Base-by-base conservation (phyloP, 2,888 invertebrate species). In the Yponomeuta evonymella region DNA sequence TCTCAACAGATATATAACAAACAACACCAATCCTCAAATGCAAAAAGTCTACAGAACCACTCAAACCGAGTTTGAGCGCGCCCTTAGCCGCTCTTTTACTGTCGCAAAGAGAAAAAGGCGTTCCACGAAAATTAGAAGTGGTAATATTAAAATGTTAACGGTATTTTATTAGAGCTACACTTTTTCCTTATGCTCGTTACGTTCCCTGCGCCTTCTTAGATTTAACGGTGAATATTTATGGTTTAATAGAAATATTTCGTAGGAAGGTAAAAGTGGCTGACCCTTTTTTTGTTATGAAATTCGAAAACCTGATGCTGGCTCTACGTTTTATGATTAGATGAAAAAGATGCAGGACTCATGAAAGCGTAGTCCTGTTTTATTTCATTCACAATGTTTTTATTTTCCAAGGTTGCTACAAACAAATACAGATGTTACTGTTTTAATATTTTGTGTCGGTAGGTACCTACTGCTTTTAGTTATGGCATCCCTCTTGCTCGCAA, bases 71-170 rank as follows among this genome's bases (percentile, higher is more conserved):
- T 58, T 58, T 4, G 15, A 58, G 43, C 15, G 5, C 15, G 15
- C 51, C 15, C 51, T 58, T 58, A 5, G 51, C 15, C 51, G 51
- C 12, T 58, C 12, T 15, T 58, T 58, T 58, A 58, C 5, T 58
- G 51, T 58, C 51, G 51, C 51, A 58, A 58, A 58, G 51, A 58
- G 51, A 58, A 58, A 58, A 58, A 15, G 51, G 51, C 51, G 51
- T 58, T 58, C 51, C 51, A 58, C 15, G 51, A 65, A 65, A 65
- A 65, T 65, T 65, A 65, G 65, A 65, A 65, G 65, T 30, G 65
- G 65, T 65, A 6, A 65, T 65, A 65, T 30, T 65, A 65, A 65
- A 65, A 65, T 65, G 65, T 65, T 65, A 65, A 65, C 65, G 15
- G 65, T 58, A 58, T 58, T 58, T 58, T 58, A 58, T 58, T 12